A percentile compares a stretch with the other conserved stretches of the same genome.
Conservation (phyloP, 1,140 invertebrate species). For the Oryctes rhinoceros region DNA sequence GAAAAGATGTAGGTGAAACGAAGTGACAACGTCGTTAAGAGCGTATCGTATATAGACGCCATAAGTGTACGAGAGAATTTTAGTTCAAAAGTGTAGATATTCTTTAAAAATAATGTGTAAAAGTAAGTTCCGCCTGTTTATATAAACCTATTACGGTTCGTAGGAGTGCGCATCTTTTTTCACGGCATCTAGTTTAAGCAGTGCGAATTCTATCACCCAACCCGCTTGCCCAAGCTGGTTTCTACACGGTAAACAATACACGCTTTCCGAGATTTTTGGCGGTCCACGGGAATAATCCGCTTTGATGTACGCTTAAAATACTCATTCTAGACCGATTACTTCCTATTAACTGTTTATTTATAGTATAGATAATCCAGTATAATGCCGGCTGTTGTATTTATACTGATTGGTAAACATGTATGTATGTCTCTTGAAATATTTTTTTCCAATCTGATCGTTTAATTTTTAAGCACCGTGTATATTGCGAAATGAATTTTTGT, state of each 20-base stretch:
- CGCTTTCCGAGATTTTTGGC: constrained; percentile 42
- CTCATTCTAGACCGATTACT: constrained; percentile 16
- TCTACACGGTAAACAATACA: constrained; percentile 49
- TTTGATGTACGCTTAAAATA: constrained; percentile 14
- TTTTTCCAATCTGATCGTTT: background rate
- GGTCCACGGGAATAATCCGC: constrained; percentile 6
- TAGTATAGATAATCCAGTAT: constrained; percentile 31
- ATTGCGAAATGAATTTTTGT: background rate
- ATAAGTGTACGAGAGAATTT: constrained; percentile 51
- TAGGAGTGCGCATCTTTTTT: constrained; percentile 1
- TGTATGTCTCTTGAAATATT: background rate
- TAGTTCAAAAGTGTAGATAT: constrained; percentile 39
- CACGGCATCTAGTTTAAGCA: background rate
- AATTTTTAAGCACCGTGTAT: constrained; percentile 4
- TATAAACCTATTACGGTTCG: background rate
- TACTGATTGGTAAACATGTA: constrained; percentile 21
- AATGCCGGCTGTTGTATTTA: constrained; percentile 30
- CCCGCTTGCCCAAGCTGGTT: constrained; percentile 53
- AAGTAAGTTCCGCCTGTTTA: constrained; percentile 43
- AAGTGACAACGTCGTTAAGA: constrained; percentile 37
- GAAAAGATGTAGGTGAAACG: constrained; percentile 8
- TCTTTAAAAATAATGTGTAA: constrained; percentile 45
- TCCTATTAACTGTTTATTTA: constrained; percentile 29
- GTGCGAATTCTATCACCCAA: constrained; percentile 28
- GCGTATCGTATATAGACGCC: constrained; percentile 47